These are phyloP conservation scores for Trematocara stigmaticum DNA, from an alignment of 2,113 vertebrate species.

Conservation along the genomic window DNA sequence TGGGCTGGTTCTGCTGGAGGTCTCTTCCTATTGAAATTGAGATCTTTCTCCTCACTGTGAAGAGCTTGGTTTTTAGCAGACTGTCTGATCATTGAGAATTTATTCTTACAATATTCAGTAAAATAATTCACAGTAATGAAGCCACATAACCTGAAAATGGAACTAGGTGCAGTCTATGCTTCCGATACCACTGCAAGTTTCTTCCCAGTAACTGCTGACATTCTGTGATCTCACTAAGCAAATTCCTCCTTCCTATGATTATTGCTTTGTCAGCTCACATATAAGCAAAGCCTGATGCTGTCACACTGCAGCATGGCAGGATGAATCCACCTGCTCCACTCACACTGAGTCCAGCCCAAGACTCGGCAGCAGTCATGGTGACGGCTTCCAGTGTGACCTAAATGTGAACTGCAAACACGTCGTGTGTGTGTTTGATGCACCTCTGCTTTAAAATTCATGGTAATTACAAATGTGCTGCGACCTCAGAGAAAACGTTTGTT, in stretches of 20 bases:
- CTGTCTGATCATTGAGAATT: not conserved
- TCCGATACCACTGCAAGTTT: not conserved
- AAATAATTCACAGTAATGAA: not conserved
- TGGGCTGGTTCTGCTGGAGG: not conserved
- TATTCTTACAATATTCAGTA: not conserved
- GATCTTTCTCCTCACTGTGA: not conserved
- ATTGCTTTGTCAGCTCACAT: not conserved
- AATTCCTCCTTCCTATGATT: not conserved
- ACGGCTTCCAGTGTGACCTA: not conserved
- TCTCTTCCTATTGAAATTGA: not conserved
- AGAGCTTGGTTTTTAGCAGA: not conserved
- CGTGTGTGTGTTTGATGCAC: not conserved
- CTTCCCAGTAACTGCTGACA: not conserved
- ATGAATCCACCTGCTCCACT: not conserved
- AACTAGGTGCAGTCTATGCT: not conserved
- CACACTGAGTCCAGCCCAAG: not conserved
- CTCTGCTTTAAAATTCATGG: not conserved
- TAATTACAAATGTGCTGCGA: not conserved
- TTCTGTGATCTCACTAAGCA: not conserved
- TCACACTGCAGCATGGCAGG: not conserved
- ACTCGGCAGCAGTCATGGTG: not conserved
- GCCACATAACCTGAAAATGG: not conserved
- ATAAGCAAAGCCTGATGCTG: not conserved
- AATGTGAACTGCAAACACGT: not conserved
- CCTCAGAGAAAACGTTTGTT: not conserved